A percentile compares a stretch with the other conserved stretches of the same genome.
Conservation (phyloP, 1,140 invertebrate species). For the Paraescarpia echinospica region DNA sequence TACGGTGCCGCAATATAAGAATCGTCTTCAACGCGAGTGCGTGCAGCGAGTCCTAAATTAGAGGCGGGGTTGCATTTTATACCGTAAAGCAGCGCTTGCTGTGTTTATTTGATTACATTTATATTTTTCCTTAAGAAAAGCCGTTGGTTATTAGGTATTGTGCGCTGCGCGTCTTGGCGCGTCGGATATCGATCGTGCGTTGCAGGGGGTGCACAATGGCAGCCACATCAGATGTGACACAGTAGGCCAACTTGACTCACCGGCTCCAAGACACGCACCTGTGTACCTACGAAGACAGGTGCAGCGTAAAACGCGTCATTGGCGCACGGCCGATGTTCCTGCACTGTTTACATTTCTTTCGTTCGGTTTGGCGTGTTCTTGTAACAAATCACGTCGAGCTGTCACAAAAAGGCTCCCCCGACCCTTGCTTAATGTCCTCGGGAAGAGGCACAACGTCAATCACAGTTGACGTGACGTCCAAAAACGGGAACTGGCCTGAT, state of each 20-base stretch:
- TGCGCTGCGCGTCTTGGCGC: not conserved
- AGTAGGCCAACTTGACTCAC: not conserved
- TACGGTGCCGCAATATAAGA: not conserved
- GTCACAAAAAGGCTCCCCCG: not conserved
- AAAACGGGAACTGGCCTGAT: not conserved
- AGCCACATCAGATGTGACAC: not conserved
- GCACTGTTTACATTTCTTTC: not conserved
- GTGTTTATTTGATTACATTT: not conserved
- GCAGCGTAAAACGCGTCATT: not conserved
- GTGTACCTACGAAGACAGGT: not conserved
- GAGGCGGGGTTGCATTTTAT: not conserved
- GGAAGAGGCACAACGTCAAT: not conserved
- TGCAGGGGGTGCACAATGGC: not conserved
- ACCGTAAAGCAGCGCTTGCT: not conserved
- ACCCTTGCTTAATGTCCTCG: not conserved
- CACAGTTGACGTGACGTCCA: not conserved
- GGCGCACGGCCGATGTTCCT: not conserved
- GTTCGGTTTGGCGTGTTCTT: not conserved
- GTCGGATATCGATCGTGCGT: not conserved
- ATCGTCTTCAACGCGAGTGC: not conserved
- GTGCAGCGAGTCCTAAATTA: not conserved
- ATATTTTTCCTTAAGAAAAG: not conserved
- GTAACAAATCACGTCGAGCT: not conserved
- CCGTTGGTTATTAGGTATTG: not conserved
- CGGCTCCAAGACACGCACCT: not conserved